phyloP scores from a whole-genome alignment of 2,888 invertebrate species.

The Drosophila emarginata region DNA sequence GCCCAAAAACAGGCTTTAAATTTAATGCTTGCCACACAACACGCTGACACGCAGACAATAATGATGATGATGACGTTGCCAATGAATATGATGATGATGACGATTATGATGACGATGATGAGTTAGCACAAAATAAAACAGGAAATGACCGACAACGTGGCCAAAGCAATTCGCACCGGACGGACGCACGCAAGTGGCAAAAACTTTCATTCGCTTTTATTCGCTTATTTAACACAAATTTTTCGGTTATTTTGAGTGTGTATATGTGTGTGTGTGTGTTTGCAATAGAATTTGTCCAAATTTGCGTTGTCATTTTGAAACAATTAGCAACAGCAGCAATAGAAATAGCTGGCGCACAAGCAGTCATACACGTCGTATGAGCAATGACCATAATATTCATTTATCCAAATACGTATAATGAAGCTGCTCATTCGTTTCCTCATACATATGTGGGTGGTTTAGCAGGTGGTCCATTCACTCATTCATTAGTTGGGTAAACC shows the following conservation, averaged over 20 bases:
- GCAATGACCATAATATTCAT: constrained; percentile 30
- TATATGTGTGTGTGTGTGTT: constrained; percentile 10
- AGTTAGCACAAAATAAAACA: constrained; percentile 59
- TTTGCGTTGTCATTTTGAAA: constrained; percentile 64
- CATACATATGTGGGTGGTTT: neutral
- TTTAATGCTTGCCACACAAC: constrained; percentile 38
- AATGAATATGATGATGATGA: neutral
- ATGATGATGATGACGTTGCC: constrained; percentile 70
- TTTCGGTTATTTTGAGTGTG: constrained; percentile 59
- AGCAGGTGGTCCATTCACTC: neutral
- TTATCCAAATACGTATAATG: constrained; percentile 33
- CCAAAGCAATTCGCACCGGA: constrained; percentile 19
- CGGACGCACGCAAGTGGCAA: constrained; percentile 57
- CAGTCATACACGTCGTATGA: constrained; percentile 47
- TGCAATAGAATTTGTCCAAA: constrained; percentile 46
- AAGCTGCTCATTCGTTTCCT: constrained; percentile 39
- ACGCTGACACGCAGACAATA: constrained; percentile 29
- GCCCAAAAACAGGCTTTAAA: constrained; percentile 51
- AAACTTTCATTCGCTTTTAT: constrained; percentile 67
- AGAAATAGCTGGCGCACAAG: constrained; percentile 30
- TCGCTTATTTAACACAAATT: constrained; percentile 74
- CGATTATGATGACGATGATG: constrained; percentile 47
- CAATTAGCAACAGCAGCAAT: constrained; percentile 58
- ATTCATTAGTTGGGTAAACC: constrained; percentile 41
- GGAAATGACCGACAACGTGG: constrained; percentile 44